These are phyloP conservation scores for Conus ventricosus DNA, from an alignment of 1,140 invertebrate genomes.

Conservation along the genomic window DNA sequence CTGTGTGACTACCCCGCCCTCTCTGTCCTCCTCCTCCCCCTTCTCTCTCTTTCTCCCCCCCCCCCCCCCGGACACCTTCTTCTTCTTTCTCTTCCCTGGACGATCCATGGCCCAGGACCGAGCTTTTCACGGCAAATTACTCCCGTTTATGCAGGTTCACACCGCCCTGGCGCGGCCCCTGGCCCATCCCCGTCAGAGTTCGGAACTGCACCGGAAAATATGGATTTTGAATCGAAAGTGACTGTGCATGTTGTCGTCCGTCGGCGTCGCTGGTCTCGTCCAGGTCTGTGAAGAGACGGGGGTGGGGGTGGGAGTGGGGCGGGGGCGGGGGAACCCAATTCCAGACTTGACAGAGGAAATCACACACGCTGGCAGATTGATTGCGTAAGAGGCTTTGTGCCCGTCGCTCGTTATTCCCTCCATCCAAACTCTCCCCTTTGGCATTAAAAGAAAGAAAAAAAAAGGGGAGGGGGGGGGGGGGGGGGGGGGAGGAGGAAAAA, in stretches of 20 bases:
- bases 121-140: slow-evolving; percentile 10
- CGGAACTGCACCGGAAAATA: slow-evolving; percentile 20
- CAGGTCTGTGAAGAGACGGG: neutral
- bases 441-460: too few species aligned
- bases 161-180: neutral
- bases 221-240: slow-evolving; percentile 27
- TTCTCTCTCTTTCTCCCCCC: too few species aligned
- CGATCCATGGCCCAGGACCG: neutral
- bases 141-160: slow-evolving; percentile 18
- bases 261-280: neutral
- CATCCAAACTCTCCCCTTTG: neutral
- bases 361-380: slow-evolving; percentile 3
- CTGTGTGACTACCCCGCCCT: too few species aligned
- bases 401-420: neutral
- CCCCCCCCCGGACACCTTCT: too few species aligned
- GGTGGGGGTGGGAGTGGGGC: neutral
- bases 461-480: too few species aligned
- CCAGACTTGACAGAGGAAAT: neutral
- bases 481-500: too few species aligned
- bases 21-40: too few species aligned
- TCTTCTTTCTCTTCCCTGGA: too few species aligned
- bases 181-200: neutral
- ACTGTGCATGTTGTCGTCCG: neutral
- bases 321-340: neutral
- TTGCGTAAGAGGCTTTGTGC: neutral